These are phyloP conservation scores for Apeira syringaria DNA, from an alignment of 2,888 invertebrate genomes.

Conservation along the genomic window DNA sequence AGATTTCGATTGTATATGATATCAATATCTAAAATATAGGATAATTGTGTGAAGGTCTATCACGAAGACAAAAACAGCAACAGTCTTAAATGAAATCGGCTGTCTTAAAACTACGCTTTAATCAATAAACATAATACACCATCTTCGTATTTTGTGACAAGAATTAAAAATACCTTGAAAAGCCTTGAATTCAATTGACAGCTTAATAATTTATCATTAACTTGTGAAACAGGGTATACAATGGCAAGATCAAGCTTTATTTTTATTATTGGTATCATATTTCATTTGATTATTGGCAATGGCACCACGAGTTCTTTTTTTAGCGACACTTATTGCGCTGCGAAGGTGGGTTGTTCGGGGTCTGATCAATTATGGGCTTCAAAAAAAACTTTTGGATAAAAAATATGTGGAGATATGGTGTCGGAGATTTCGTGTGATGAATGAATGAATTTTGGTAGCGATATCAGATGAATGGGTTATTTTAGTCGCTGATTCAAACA, in stretches of 20 bases:
- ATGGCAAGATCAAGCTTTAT: background rate
- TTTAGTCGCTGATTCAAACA: background rate
- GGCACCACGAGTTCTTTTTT: constrained; percentile 22
- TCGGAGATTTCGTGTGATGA: background rate
- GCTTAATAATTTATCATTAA: background rate
- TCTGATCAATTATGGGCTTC: constrained; percentile 10
- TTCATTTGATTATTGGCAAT: constrained; percentile 30
- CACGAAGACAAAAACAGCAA: too few relatives aligned
- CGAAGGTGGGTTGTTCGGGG: constrained; percentile 16
- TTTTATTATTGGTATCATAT: constrained; percentile 29
- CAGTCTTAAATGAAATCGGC: too few relatives aligned
- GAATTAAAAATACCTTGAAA: too few relatives aligned
- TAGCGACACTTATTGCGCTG: constrained; percentile 26
- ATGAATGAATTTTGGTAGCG: background rate
- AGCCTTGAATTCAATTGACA: background rate
- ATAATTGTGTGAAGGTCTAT: too few relatives aligned
- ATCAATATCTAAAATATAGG: too few relatives aligned
- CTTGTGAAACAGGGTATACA: constrained; percentile 8
- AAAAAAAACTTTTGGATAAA: background rate
- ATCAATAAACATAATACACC: too few relatives aligned
- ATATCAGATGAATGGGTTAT: background rate
- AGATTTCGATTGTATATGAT: too few relatives aligned
- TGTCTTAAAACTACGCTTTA: too few relatives aligned
- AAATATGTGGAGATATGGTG: background rate
- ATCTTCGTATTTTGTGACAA: too few relatives aligned